Percentiles rank a stretch among this genome's conserved stretches.
phyloP scores from a whole-genome alignment of 2,113 vertebrate species.

The Bambusicola thoracicus region DNA sequence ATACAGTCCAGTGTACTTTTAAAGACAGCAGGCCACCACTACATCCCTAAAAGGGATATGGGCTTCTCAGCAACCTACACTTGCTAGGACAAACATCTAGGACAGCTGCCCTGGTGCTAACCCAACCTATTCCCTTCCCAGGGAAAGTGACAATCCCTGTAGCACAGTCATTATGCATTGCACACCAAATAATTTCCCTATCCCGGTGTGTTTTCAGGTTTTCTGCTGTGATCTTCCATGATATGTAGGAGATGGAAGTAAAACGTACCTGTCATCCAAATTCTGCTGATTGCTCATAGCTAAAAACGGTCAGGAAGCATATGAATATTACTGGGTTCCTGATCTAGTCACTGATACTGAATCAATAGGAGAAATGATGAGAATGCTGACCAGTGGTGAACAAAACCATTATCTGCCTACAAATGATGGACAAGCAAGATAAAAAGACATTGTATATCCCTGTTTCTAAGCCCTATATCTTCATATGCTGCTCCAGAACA shows the following conservation, averaged over 20 bases:
- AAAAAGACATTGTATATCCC: background rate
- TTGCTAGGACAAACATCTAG: background rate
- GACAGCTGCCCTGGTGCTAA: background rate
- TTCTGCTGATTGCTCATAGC: background rate
- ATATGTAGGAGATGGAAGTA: rapidly evolving
- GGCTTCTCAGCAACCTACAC: background rate
- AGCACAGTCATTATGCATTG: background rate
- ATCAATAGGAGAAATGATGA: background rate
- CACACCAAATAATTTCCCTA: background rate
- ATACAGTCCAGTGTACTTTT: background rate
- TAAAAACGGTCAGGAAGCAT: background rate
- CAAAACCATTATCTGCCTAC: background rate
- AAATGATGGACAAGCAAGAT: background rate
- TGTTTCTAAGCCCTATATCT: background rate
- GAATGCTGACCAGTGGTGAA: background rate
- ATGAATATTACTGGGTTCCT: background rate
- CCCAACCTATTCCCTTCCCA: background rate
- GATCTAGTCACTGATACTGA: background rate
- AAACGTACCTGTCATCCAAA: background rate
- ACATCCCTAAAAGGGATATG: background rate
- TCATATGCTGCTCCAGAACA: background rate
- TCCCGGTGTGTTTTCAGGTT: background rate
- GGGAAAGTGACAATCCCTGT: background rate
- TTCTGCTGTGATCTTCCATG: background rate
- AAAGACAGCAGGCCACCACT: background rate